These are phyloP conservation scores for Eubucco bourcierii DNA, from an alignment of 2,113 vertebrate genomes.

Conservation along the genomic window DNA sequence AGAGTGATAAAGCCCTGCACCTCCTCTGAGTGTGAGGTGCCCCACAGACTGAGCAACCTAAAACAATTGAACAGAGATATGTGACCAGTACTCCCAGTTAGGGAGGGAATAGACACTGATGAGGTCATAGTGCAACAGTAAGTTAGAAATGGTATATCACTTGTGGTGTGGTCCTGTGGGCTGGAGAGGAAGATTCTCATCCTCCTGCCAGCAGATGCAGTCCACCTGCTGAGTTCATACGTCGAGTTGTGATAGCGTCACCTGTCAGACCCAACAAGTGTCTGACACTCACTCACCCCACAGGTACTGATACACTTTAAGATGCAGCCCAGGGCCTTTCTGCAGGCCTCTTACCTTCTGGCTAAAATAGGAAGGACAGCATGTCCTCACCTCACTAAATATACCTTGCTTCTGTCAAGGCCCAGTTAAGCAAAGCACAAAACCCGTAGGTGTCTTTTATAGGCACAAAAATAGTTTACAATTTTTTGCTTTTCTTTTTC, in stretches of 20 bases:
- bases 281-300: neutral
- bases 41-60: neutral
- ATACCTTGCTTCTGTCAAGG: accelerated
- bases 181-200: accelerated
- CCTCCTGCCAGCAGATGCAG: neutral
- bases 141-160: neutral
- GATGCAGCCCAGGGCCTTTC: neutral
- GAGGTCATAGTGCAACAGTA: neutral
- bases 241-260: accelerated
- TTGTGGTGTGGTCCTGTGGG: accelerated
- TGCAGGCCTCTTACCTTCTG: too few relatives aligned
- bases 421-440: neutral
- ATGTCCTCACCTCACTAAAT: neutral
- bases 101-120: neutral
- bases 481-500: neutral
- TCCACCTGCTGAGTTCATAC: accelerated
- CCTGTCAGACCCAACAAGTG: accelerated
- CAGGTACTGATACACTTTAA: accelerated
- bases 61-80: neutral
- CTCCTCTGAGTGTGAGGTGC: neutral
- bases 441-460: neutral
- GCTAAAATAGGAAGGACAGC: neutral
- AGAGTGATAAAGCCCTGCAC: neutral
- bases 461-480: neutral
- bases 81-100: accelerated